Evolutionary conservation across 1,140 invertebrate species (phyloP).

Genomic region (Nebria ingens): DNA sequence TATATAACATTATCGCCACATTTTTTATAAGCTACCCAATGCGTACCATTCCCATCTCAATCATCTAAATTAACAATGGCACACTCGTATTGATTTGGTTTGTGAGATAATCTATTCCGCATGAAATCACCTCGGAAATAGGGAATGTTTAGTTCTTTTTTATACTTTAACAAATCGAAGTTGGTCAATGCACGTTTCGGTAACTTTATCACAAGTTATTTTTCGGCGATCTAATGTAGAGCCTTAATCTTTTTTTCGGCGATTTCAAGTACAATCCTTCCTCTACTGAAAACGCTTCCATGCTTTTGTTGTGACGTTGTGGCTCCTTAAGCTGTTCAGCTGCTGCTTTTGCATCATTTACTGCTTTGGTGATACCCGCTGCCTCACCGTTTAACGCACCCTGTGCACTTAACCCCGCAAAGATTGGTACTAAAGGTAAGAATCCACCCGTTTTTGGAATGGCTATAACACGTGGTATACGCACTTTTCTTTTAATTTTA

Average conservation of each 20-base stretch:
- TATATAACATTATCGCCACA: constrained; percentile 15
- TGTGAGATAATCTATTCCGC: constrained; percentile 23
- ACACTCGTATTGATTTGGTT: constrained; percentile 17
- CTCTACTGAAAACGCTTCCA: constrained; percentile 18
- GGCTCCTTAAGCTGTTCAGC: constrained; percentile 20
- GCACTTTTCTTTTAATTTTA: constrained; percentile 12
- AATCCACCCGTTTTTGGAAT: constrained; percentile 29
- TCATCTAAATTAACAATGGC: constrained; percentile 22
- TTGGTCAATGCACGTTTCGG: constrained; percentile 19
- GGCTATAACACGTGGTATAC: constrained; percentile 24
- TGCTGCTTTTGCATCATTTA: constrained; percentile 23
- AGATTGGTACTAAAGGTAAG: constrained; percentile 28
- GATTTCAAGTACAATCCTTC: constrained; percentile 23
- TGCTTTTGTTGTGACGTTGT: constrained; percentile 21
- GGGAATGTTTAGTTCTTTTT: constrained; percentile 18
- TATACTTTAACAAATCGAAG: constrained; percentile 22
- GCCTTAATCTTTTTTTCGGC: constrained; percentile 22
- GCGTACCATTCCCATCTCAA: constrained; percentile 18
- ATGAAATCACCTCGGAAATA: constrained; percentile 29
- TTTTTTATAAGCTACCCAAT: constrained; percentile 27
- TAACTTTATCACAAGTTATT: background rate
- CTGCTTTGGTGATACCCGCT: constrained; percentile 25
- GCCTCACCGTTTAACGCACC: constrained; percentile 26
- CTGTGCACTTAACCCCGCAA: constrained; percentile 28
- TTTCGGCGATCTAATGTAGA: constrained; percentile 10